Evolutionary conservation across 1,140 invertebrate genomes (phyloP), one percentile per base, ranked within the genome.

Genomic region (Neuroterus valhalla): DNA sequence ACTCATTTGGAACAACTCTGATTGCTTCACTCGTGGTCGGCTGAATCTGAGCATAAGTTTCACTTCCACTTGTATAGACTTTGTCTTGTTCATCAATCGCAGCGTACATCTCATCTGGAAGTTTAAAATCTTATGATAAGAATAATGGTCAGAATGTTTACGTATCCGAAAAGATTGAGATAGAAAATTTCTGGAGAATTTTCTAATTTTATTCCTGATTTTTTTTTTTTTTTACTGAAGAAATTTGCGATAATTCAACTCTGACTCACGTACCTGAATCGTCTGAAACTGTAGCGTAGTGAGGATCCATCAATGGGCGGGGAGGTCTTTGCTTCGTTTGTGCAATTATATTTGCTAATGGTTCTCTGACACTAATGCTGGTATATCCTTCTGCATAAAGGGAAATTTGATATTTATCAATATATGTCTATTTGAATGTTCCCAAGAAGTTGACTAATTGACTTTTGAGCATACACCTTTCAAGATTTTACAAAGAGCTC

Each of bases 351-450:
- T 94, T 94, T 17, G 94, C 94, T 74, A 97, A 89, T 2, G 96
- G 96, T 87, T 97, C 96, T 15, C 96, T 91, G 2, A 97, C 96
- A 84, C 95, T 97, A 79, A 97, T 97, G 82, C 96, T 96, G 1
- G 96, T 97, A 82, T 97, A 97, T 46, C 96, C 96, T 90, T 96
- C 95, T 96, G 87, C 17, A 91, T 90, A 75, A 73, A 70, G 75
- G 26, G n/a, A 11, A 69, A 66, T 26, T 68, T 44, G 23, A 17
- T 70, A 38, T 8, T 38, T 38, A 38, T 8, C 10, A 38, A 38
- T 38, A 38, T 8, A 1, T 38, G 31, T 38, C 31, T 38, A 8
- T 5, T 38, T 38, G 31, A 10, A 38, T 10, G 6, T 38, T 38
- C 31, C 10, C 31, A 1, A 38, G 5, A 1, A 38, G 31, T 38